Percentiles rank a stretch among this genome's conserved stretches.
phyloP scores from a whole-genome alignment of 2,888 invertebrate genomes.

The Cryptus armator region DNA sequence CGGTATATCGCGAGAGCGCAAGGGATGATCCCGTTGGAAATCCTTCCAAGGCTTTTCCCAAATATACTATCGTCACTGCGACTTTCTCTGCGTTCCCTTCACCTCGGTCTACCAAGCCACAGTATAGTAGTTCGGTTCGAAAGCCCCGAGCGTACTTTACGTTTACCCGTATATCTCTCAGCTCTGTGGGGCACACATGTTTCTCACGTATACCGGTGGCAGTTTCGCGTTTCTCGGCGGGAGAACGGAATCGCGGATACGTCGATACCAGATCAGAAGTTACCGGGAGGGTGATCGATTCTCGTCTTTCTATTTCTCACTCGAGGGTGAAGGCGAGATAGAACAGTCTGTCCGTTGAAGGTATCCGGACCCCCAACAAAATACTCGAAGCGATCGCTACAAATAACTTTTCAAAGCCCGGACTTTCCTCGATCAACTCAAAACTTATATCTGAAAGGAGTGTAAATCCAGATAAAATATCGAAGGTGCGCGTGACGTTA shows the following conservation, averaged over 20 bases:
- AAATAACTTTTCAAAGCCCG: slow-evolving; percentile 19
- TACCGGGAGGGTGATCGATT: slow-evolving; percentile 37
- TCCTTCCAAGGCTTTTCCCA: slow-evolving; percentile 52
- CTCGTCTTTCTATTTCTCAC: slow-evolving; percentile 16
- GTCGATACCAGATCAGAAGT: slow-evolving; percentile 33
- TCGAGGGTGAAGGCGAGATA: background rate
- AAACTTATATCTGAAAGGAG: background rate
- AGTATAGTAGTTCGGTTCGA: slow-evolving; percentile 8
- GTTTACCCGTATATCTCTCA: slow-evolving; percentile 20
- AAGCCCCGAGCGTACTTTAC: slow-evolving; percentile 25
- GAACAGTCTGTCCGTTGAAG: slow-evolving; percentile 4
- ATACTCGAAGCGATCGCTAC: slow-evolving; percentile 15
- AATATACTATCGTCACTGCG: background rate
- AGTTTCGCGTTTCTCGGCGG: background rate
- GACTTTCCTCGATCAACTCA: background rate
- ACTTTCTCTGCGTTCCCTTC: slow-evolving; percentile 16
- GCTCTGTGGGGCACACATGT: slow-evolving; percentile 27
- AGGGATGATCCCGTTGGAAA: slow-evolving; percentile 63
- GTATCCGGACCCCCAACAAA: background rate
- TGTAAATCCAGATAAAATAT: background rate
- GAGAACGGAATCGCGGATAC: background rate
- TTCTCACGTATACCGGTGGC: slow-evolving; percentile 15
- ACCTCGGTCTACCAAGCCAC: background rate
- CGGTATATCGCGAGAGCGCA: slow-evolving; percentile 39
- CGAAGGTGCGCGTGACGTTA: background rate